Percentiles rank a stretch among this genome's conserved stretches.
Conservation (phyloP, 2,888 invertebrate species). For the Synanthedon tipuliformis region DNA sequence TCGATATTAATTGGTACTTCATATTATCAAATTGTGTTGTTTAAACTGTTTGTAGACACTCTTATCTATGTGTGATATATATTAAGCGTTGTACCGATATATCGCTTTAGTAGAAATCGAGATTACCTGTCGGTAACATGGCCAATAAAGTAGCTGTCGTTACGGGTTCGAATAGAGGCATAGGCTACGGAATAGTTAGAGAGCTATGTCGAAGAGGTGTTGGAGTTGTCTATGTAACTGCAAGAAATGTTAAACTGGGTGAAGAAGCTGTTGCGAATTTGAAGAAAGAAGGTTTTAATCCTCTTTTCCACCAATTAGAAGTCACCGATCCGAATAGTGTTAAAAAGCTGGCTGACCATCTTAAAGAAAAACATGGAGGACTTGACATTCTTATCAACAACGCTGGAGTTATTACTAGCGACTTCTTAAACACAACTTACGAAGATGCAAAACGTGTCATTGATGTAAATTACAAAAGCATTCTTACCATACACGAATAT, state of each 20-base stretch:
- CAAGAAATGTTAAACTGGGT: slow-evolving; percentile 6
- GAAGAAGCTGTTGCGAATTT: slow-evolving; percentile 6
- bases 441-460: slow-evolving; percentile 7
- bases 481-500: slow-evolving; percentile 4
- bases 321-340: slow-evolving; percentile 6
- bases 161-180: slow-evolving; percentile 9
- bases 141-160: slow-evolving; percentile 7
- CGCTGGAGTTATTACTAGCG: slow-evolving; percentile 4
- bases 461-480: slow-evolving; percentile 5
- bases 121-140: slow-evolving; percentile 2
- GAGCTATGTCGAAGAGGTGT: slow-evolving; percentile 6
- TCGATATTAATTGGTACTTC: too few species aligned
- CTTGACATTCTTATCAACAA: slow-evolving; percentile 9
- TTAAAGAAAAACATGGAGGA: slow-evolving; percentile 8
- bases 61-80: too few species aligned
- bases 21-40: too few species aligned
- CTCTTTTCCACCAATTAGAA: slow-evolving; percentile 7
- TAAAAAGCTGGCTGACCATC: slow-evolving; percentile 3
- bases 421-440: slow-evolving; percentile 4
- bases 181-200: slow-evolving; percentile 7
- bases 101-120: too few species aligned
- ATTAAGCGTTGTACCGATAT: too few species aligned
- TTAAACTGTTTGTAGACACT: too few species aligned
- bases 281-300: slow-evolving; percentile 6
- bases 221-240: slow-evolving; percentile 5